phyloP scores from a whole-genome alignment of 2,888 invertebrate genomes.

The Aleiodes alternator region DNA sequence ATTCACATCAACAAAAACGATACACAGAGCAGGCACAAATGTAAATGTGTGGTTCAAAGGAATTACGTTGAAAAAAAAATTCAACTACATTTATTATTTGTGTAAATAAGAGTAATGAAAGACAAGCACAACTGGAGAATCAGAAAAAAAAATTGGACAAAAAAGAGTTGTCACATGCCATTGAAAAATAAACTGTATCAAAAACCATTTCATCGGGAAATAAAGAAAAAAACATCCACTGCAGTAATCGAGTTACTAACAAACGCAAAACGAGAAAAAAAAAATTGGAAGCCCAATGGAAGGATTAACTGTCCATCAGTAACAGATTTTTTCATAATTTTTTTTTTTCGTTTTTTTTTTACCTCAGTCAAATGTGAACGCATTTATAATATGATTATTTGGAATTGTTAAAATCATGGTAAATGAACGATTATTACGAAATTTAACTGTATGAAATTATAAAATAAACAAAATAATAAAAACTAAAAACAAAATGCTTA shows the following conservation, averaged over 20 bases:
- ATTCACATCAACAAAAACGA: neutral
- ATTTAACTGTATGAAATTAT: conserved; percentile 8
- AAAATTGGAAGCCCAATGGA: conserved; percentile 35
- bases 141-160: neutral
- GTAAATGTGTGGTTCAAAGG: neutral
- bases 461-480: conserved; percentile 44
- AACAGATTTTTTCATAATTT: conserved; percentile 31
- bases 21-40: neutral
- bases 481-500: conserved; percentile 78
- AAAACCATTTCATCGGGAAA: neutral
- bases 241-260: neutral
- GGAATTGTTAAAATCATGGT: conserved; percentile 37
- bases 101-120: neutral
- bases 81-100: neutral
- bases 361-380: conserved; percentile 68
- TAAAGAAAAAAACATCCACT: too few species aligned
- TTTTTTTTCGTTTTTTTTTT: conserved; percentile 54
- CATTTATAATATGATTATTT: conserved; percentile 59
- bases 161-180: neutral
- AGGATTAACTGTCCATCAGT: conserved; percentile 56
- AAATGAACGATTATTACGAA: neutral
- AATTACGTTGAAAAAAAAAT: neutral
- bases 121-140: neutral
- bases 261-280: neutral
- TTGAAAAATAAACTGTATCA: neutral